A percentile compares a stretch with the other conserved stretches of the same genome.
These are phyloP conservation scores for Leptopilina boulardi DNA, from an alignment of 1,140 invertebrate species.

Conservation along the genomic window DNA sequence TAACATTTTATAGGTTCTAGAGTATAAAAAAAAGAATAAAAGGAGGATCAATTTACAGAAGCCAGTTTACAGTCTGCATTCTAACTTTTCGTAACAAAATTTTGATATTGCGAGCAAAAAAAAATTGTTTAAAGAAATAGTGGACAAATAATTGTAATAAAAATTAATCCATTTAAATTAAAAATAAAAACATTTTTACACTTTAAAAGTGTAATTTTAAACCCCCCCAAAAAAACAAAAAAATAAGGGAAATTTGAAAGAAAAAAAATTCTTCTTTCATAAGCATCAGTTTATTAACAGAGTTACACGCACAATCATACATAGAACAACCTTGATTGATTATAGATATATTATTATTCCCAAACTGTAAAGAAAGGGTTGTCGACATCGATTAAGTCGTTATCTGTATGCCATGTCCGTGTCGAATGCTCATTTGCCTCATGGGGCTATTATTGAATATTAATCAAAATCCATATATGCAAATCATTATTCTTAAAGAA, in stretches of 20 bases:
- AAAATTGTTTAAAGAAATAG: neutral
- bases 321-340: constrained; percentile 70
- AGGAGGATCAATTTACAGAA: neutral
- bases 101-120: neutral
- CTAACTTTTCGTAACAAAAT: neutral
- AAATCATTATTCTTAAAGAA: no score
- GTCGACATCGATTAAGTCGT: constrained; percentile 68
- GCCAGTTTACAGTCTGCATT: neutral
- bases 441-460: constrained; percentile 28
- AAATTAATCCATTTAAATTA: no score
- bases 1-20: constrained; percentile 40
- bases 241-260: neutral
- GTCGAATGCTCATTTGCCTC: constrained; percentile 48
- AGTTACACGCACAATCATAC: constrained; percentile 75
- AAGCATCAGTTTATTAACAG: constrained; percentile 75
- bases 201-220: no score
- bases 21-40: neutral
- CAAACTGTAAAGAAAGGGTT: constrained; percentile 63
- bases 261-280: constrained; percentile 56
- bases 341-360: constrained; percentile 66
- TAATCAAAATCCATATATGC: neutral
- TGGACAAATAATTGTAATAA: no score
- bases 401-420: constrained; percentile 73
- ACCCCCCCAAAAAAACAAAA: no score
- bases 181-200: no score